Conservation (phyloP, 2,113 vertebrate genomes). For the Prietella phreatophila region DNA sequence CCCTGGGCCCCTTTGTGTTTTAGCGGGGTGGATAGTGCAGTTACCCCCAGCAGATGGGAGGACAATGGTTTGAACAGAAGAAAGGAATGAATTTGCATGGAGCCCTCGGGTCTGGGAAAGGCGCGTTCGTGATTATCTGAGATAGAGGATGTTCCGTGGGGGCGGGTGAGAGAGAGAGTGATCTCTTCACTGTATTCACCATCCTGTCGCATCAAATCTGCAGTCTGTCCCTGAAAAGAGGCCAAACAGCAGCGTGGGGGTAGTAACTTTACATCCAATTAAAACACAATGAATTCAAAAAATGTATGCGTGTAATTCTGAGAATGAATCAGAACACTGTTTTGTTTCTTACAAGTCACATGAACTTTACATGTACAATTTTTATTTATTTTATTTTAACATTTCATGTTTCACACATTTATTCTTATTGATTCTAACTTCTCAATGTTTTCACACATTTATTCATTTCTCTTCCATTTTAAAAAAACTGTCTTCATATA, state of each 20-base stretch:
- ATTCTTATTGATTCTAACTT: too few relatives aligned
- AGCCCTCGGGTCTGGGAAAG: conserved; percentile 38
- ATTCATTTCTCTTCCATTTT: too few relatives aligned
- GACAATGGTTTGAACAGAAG: conserved; percentile 47
- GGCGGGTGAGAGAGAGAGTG: conserved; percentile 20
- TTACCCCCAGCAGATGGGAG: conserved; percentile 55
- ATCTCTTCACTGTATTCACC: neutral
- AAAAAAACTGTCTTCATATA: too few relatives aligned
- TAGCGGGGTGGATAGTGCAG: neutral
- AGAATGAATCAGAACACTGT: neutral
- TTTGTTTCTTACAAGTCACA: neutral
- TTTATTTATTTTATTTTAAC: too few relatives aligned
- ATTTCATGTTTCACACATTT: too few relatives aligned
- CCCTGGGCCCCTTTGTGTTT: conserved; percentile 36
- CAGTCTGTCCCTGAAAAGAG: conserved; percentile 34
- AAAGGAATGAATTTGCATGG: conserved; percentile 48
- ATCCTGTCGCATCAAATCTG: conserved; percentile 8
- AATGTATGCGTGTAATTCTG: accelerated
- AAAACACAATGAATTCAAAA: neutral
- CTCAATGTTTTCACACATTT: too few relatives aligned
- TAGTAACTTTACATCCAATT: neutral
- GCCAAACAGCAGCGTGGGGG: neutral
- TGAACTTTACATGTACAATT: neutral
- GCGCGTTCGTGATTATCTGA: conserved; percentile 35
- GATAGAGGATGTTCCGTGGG: conserved; percentile 23